Percentiles rank a stretch among this genome's conserved stretches.
Evolutionary conservation across 2,797 vertebrate genomes (phyloP).

Genomic region (Cossypha polioptera): DNA sequence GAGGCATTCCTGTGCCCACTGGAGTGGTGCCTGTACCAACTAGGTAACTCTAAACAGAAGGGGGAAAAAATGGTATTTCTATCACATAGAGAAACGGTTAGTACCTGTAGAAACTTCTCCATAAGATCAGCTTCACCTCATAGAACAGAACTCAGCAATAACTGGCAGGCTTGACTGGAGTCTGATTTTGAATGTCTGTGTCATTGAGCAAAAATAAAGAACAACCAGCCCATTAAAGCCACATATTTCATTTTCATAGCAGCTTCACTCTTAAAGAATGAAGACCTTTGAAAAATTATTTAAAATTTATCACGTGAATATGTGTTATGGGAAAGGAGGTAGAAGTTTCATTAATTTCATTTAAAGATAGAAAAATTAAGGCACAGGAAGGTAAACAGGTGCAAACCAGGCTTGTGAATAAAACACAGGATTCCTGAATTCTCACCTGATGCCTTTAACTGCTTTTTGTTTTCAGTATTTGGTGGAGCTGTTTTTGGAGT

Average conservation of each 20-base stretch:
- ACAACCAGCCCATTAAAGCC: not conserved
- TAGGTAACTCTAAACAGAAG: not conserved
- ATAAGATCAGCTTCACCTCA: not conserved
- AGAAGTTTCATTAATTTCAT: not conserved
- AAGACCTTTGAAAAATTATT: not conserved
- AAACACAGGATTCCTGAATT: not conserved
- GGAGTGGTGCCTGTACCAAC: not conserved
- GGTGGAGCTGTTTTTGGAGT: not conserved
- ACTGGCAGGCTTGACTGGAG: not conserved
- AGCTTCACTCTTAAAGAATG: not conserved
- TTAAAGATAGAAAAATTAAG: not conserved
- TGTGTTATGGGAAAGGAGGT: not conserved
- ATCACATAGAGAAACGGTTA: not conserved
- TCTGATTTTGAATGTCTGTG: not conserved
- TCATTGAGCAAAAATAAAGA: not conserved
- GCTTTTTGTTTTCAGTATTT: not conserved
- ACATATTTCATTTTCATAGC: not conserved
- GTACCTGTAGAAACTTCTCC: not conserved
- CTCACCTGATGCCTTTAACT: not conserved
- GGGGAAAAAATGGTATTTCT: not conserved
- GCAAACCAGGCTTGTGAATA: not conserved
- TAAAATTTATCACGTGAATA: fast-evolving
- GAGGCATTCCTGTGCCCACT: not conserved
- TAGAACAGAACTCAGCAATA: not conserved
- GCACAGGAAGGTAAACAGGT: not conserved